phyloP scores from a whole-genome alignment of 2,888 invertebrate species.

The Eucriotettix oculatus region DNA sequence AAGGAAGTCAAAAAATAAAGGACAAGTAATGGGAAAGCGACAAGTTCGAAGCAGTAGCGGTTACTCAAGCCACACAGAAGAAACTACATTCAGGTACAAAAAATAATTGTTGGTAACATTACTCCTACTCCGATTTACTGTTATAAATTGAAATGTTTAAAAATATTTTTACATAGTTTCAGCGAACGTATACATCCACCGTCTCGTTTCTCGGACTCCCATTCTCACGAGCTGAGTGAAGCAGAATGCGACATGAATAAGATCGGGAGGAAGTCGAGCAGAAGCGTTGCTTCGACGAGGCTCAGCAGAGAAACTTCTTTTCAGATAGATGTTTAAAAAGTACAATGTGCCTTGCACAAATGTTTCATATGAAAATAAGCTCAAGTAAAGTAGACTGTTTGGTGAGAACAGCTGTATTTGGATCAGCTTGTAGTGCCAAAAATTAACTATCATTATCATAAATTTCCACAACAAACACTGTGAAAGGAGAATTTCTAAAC shows the following conservation, averaged over 20 bases:
- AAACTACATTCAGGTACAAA: conserved; percentile 60
- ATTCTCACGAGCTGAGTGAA: conserved; percentile 25
- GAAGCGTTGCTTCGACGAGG: conserved; percentile 15
- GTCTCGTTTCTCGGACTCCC: conserved; percentile 62
- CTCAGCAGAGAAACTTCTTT: conserved; percentile 31
- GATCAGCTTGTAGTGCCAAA: neutral
- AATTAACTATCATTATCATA: neutral
- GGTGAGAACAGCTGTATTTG: neutral
- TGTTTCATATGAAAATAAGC: neutral
- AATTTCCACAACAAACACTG: neutral
- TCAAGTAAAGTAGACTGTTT: conserved; percentile 1
- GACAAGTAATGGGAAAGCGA: conserved; percentile 39
- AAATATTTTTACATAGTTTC: conserved; percentile 34
- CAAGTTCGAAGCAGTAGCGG: conserved; percentile 65
- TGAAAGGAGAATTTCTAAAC: neutral
- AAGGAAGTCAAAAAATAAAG: conserved; percentile 40
- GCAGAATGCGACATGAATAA: conserved; percentile 29
- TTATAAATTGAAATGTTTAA: neutral
- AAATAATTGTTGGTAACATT: neutral
- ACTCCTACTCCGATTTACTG: neutral
- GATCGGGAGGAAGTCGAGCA: conserved; percentile 20
- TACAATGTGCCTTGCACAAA: conserved; percentile 8
- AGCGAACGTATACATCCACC: conserved; percentile 75
- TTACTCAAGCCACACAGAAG: conserved; percentile 70
- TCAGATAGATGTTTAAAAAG: conserved; percentile 55